phyloP scores from a whole-genome alignment of 1,140 invertebrate genomes.

The Delia radicum region DNA sequence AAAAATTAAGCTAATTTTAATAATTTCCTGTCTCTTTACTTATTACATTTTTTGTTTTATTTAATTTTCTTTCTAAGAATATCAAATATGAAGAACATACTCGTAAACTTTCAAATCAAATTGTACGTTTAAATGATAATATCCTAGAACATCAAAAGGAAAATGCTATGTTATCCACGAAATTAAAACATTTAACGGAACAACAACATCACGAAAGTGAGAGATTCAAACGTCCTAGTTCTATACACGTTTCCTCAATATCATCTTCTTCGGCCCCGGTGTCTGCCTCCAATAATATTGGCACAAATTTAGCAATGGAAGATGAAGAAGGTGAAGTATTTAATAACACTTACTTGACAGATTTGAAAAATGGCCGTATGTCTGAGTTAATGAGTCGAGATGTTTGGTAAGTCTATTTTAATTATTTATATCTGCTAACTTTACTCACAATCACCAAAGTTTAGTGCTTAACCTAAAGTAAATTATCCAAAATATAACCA shows the following conservation, averaged over 20 bases:
- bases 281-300: slow-evolving; percentile 31
- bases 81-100: slow-evolving; percentile 49
- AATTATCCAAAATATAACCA: too few species aligned
- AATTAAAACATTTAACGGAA: slow-evolving; percentile 37
- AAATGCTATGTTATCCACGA: slow-evolving; percentile 41
- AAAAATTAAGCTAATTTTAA: background rate
- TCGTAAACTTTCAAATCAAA: slow-evolving; percentile 46
- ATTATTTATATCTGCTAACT: too few species aligned
- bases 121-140: slow-evolving; percentile 48
- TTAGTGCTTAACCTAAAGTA: too few species aligned
- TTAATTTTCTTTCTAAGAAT: slow-evolving; percentile 32
- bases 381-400: slow-evolving; percentile 33
- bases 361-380: slow-evolving; percentile 60
- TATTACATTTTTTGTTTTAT: background rate
- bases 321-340: slow-evolving; percentile 82
- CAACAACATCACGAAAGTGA: slow-evolving; percentile 16
- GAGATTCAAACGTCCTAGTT: slow-evolving; percentile 23
- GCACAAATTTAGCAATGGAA: slow-evolving; percentile 67
- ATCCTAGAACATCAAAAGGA: slow-evolving; percentile 49
- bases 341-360: slow-evolving; percentile 71
- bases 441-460: too few species aligned
- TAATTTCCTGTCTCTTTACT: background rate
- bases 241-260: slow-evolving; percentile 15
- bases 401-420: slow-evolving; percentile 25
- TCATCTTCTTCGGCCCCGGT: background rate